Evolutionary conservation across 92 coral and sea anemone genomes (phyloP).

Genomic region (Montipora capitata): DNA sequence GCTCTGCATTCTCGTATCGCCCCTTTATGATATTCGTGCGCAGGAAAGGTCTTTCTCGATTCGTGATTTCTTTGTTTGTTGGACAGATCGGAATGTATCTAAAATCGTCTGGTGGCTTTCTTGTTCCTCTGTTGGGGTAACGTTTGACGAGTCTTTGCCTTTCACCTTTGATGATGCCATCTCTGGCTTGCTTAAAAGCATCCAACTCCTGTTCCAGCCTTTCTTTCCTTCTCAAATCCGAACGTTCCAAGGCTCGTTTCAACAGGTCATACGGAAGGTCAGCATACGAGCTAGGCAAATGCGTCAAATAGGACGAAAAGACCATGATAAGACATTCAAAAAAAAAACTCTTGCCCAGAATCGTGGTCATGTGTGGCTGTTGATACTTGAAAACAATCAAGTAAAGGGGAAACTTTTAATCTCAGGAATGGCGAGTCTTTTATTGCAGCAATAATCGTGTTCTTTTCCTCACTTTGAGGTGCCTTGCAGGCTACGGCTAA

Average conservation of each 20-base stretch:
- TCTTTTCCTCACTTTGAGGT: constrained; percentile 22
- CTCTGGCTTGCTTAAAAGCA: constrained; percentile 59
- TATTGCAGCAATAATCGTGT: constrained; percentile 42
- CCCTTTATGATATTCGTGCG: constrained; percentile 82
- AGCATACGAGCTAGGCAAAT: constrained; percentile 70
- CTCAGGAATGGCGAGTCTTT: constrained; percentile 46
- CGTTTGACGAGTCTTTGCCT: constrained; percentile 25
- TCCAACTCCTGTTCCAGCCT: constrained; percentile 33
- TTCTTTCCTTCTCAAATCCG: constrained; percentile 11
- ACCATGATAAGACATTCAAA: constrained; percentile 37
- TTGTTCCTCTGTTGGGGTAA: neutral
- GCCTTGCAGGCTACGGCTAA: constrained; percentile 54
- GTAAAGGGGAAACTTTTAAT: constrained; percentile 18
- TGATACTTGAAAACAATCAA: constrained; percentile 16
- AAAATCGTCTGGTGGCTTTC: constrained; percentile 79
- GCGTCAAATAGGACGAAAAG: constrained; percentile 61
- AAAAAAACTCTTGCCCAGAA: neutral
- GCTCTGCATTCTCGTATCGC: constrained; percentile 73
- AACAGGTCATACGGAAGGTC: constrained; percentile 71
- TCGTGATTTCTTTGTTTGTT: constrained; percentile 65
- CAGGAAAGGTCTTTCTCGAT: constrained; percentile 73
- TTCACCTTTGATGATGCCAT: constrained; percentile 56
- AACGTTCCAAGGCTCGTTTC: constrained; percentile 34
- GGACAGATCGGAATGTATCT: constrained; percentile 82
- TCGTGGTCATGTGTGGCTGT: neutral